These are phyloP conservation scores for Idaea dimidiata DNA, from an alignment of 2,888 invertebrate genomes.

Conservation along the genomic window DNA sequence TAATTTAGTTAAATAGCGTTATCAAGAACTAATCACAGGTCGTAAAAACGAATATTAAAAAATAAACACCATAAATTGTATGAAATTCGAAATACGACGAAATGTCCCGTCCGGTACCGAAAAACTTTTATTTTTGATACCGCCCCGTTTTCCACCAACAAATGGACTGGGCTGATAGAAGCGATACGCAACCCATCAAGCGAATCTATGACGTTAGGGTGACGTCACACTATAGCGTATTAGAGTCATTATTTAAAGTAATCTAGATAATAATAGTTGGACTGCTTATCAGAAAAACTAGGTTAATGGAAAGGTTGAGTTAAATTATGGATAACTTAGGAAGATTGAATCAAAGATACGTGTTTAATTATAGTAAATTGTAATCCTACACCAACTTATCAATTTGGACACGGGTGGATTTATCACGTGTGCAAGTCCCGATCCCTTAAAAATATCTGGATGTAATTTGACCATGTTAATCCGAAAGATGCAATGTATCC, in stretches of 20 bases:
- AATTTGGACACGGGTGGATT: too few relatives aligned
- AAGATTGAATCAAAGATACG: not conserved
- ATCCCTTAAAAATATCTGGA: too few relatives aligned
- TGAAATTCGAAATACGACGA: constrained; percentile 17
- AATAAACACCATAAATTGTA: constrained; percentile 24
- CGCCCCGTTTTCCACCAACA: constrained; percentile 40
- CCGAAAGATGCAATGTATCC: too few relatives aligned
- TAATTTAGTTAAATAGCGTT: constrained; percentile 20
- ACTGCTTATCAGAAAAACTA: not conserved
- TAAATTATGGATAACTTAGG: not conserved
- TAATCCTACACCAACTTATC: too few relatives aligned
- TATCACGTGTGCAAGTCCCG: too few relatives aligned
- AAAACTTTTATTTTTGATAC: constrained; percentile 27
- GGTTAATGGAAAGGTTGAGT: not conserved
- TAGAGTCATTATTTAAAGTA: constrained; percentile 19
- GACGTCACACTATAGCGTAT: constrained; percentile 52
- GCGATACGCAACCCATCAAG: constrained; percentile 51
- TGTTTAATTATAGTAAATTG: not conserved
- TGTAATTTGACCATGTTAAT: too few relatives aligned
- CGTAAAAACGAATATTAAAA: constrained; percentile 10
- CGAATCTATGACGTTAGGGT: constrained; percentile 50
- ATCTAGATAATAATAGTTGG: not conserved
- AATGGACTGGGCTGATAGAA: constrained; percentile 47
- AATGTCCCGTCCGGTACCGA: constrained; percentile 11
- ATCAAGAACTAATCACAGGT: constrained; percentile 20